Percentiles rank a stretch among this genome's conserved stretches.
Conservation (phyloP, 2,113 vertebrate genomes). For the Mus musculus region DNA sequence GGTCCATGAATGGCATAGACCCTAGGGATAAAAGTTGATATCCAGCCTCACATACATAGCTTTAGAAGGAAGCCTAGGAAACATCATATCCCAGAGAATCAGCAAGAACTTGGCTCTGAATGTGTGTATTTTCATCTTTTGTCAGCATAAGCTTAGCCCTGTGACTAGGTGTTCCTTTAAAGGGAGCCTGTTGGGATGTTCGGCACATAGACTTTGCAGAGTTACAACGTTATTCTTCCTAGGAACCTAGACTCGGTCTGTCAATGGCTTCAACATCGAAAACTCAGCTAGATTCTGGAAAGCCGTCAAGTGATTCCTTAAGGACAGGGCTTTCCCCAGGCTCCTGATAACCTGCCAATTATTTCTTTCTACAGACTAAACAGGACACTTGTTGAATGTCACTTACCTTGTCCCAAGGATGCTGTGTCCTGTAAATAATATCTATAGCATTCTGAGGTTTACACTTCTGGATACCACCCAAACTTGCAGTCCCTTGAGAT, state of each 20-base stretch:
- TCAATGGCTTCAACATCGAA: background rate
- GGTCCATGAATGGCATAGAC: too few relatives aligned
- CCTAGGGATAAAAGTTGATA: background rate
- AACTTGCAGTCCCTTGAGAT: background rate
- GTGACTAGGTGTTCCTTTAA: background rate
- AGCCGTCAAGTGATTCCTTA: background rate
- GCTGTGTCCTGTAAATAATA: background rate
- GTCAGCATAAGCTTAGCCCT: background rate
- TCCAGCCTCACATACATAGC: too few relatives aligned
- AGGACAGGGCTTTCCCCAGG: background rate
- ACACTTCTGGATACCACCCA: background rate
- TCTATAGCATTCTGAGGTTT: background rate
- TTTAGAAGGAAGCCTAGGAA: background rate
- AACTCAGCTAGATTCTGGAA: background rate
- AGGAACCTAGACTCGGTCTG: background rate
- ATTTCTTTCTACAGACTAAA: background rate
- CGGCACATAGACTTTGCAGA: background rate
- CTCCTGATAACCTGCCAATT: background rate
- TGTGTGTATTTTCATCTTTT: background rate
- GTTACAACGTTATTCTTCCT: background rate
- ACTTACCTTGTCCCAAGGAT: background rate
- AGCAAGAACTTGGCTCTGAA: background rate
- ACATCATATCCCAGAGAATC: too few relatives aligned
- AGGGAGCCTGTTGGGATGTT: background rate
- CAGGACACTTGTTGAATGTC: background rate